Base-by-base conservation (phyloP, 2,888 invertebrate genomes). In the Lacanobia oleracea region DNA sequence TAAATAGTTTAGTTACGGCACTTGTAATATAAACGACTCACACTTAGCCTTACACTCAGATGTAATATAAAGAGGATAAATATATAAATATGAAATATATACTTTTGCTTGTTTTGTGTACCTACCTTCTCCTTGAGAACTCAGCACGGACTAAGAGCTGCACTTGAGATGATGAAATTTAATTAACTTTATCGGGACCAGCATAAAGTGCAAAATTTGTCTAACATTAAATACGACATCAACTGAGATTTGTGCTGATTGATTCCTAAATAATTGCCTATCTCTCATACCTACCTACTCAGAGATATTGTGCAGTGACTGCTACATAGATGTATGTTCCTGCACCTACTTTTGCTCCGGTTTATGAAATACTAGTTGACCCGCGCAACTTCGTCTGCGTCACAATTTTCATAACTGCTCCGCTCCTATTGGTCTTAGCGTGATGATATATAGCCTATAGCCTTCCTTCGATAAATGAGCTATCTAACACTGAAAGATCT, bases 41-140 rank as follows among this genome's bases (percentile, higher is more conserved):
- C 88, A 79, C 87, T 88, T 92, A 92, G 90, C 89, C 90, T 89
- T 91, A 92, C 91, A 92, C 91, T 82, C 86, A 84, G 88, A 89
- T 89, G 89, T 91, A 91, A 90, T 87, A 87, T 86, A 85, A 88
- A 83, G 71, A 84, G 76, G 76, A 90, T 87, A 90, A 89, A 76
- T 77, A 91, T 87, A 91, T 91, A 90, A 86, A 86, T 86, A 83
- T 75, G 75, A 81, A 88, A 89, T 79, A 78, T 75, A 79, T 72
- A 60, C 6, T 18, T 33, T 67, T 59, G 64, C 72, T 69, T 77
- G 5, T 27, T 71, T 67, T 76, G 12, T 40, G 2, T 43, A 6
- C 23, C 9, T 43, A 6, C 23, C 9, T 53, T 37, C 12, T 16
- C 50, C 63, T 7, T 50, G 43, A 6, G 5, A 2, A 10, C 4